Base-by-base conservation (phyloP, 2,113 vertebrate genomes). In the Gyps fulvus region DNA sequence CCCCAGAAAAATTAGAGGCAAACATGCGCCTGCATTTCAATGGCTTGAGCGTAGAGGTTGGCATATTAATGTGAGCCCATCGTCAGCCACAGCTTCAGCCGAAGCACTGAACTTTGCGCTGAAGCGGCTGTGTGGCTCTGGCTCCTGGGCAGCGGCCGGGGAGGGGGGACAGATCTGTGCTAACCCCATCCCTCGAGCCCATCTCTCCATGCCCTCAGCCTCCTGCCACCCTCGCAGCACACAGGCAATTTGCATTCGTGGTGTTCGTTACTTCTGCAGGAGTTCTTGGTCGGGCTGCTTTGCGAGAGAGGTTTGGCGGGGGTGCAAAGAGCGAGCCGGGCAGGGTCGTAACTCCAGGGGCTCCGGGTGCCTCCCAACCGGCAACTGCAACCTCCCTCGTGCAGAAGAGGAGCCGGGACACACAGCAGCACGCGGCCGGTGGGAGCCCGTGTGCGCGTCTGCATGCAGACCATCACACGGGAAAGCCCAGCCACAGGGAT, bases 1-100 rank as follows among this genome's bases (percentile, higher is more conserved):
- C 91, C 76, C 79, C 86, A 50, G 87, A 19, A 95, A 88, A 96
- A 96, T 94, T 92, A 95, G 63, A 95, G 59, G 76, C 59, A 92
- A 89, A 83, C 49, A 25, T 42, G 93, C 18, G 62, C 86, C 83
- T 78, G 91, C 94, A 95, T 95, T 80, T 73, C 91, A 95, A 92
- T 92, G 83, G 79, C 58, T 70, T 7, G 58, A 17, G 67, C 0
- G 3, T 19, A 72, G 76, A 83, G 54, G 40, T 0, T 95, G 93
- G 89, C 89, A 92, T 93, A 73, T 49, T 87, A 83, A 93, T 65
- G 62, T 2, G 45, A 86, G 38, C 52, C 80, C 71, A 16, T 16
- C 12, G 1, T 10, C 69, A 66, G 17, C 57, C 74, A 49, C 50
- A 32, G 57, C 50, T 54, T 50, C n/a, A 55, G 79, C n/a, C 0